A percentile compares a stretch with the other conserved stretches of the same genome.
Conservation (phyloP, 2,797 vertebrate genomes). For the Tarsius wallacei region DNA sequence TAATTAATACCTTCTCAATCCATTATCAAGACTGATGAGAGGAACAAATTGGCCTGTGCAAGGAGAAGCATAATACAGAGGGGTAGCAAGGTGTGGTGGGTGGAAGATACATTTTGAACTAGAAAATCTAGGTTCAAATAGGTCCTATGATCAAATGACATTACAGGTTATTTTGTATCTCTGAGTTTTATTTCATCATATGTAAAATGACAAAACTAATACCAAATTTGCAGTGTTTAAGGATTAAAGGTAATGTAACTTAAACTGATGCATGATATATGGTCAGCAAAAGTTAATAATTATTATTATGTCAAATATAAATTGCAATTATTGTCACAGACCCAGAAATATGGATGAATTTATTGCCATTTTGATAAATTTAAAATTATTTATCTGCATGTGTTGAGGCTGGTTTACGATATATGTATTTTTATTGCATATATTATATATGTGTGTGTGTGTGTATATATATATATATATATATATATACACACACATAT, state of each 20-base stretch:
- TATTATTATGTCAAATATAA: neutral
- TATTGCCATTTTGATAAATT: neutral
- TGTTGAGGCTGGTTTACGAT: neutral
- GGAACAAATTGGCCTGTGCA: neutral
- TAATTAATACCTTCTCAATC: neutral
- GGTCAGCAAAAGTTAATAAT: neutral
- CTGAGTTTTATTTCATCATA: neutral
- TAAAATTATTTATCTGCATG: neutral
- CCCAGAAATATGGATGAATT: neutral
- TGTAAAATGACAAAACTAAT: neutral
- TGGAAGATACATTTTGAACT: neutral
- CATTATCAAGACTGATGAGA: neutral
- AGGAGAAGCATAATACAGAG: neutral
- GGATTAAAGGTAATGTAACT: neutral
- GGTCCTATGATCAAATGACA: neutral
- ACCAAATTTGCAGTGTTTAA: neutral
- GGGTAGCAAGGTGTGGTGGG: neutral
- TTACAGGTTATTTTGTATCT: neutral
- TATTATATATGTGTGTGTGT: neutral
- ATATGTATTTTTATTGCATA: neutral
- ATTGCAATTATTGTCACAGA: neutral
- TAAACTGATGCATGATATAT: neutral
- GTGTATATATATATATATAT: neutral
- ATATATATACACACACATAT: too few species aligned
- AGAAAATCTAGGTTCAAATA: neutral